These are phyloP conservation scores for Erinaceus europaeus DNA, from an alignment of 2,113 vertebrate species.

Conservation along the genomic window DNA sequence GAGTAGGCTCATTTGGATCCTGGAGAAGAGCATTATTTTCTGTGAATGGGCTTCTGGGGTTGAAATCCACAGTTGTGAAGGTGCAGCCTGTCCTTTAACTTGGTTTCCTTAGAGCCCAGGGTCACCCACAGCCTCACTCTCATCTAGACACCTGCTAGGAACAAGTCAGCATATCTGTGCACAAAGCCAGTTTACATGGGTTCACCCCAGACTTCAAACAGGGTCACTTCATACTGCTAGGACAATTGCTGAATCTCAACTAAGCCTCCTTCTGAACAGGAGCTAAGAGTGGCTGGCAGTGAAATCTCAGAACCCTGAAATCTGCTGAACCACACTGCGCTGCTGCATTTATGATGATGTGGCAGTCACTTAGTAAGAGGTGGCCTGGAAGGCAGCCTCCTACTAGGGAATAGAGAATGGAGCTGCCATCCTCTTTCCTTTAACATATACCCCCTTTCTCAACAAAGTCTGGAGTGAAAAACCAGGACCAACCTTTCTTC, in stretches of 20 bases:
- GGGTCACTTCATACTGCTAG: background rate
- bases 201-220: background rate
- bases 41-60: background rate
- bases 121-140: background rate
- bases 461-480: background rate
- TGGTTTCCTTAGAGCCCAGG: background rate
- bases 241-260: too few relatives aligned
- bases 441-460: background rate
- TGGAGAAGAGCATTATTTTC: background rate
- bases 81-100: background rate
- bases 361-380: background rate
- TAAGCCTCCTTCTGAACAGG: background rate
- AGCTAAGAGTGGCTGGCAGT: background rate
- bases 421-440: background rate
- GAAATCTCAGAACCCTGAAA: background rate
- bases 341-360: background rate
- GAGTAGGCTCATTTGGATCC: background rate
- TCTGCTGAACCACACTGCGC: background rate
- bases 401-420: background rate
- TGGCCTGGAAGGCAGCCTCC: background rate
- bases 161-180: background rate
- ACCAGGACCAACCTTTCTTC: background rate
- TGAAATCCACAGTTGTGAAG: background rate
- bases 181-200: background rate
- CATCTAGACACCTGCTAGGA: background rate